A percentile compares a stretch with the other conserved stretches of the same genome.
Evolutionary conservation across 1,140 invertebrate species (phyloP).

Genomic region (Drosophila eugracilis): DNA sequence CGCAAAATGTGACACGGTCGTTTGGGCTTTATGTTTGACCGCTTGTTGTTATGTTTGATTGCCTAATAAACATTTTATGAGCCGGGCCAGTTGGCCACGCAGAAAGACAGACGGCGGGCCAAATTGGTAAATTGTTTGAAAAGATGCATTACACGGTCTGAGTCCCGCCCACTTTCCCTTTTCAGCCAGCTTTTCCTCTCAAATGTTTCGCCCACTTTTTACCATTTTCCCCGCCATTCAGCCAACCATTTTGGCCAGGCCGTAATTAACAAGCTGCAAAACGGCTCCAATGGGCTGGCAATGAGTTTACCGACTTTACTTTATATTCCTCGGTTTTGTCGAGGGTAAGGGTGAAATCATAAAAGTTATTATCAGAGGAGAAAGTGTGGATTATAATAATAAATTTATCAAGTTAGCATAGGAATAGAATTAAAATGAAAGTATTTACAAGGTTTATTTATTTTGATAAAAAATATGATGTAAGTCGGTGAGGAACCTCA

Average conservation of each 20-base stretch:
- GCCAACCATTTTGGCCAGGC: slow-evolving; percentile 30
- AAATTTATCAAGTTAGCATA: too few species aligned
- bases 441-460: too few species aligned
- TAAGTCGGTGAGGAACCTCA: too few species aligned
- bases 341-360: not conserved
- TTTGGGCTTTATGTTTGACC: slow-evolving; percentile 69
- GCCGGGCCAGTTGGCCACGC: slow-evolving; percentile 41
- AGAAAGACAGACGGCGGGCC: slow-evolving; percentile 41
- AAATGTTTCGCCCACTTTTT: not conserved
- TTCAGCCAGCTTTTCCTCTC: not conserved
- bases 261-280: slow-evolving; percentile 71
- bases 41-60: slow-evolving; percentile 77
- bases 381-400: too few species aligned
- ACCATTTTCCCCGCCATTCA: slow-evolving; percentile 14
- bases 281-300: slow-evolving; percentile 62
- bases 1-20: slow-evolving; percentile 60
- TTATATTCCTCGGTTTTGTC: slow-evolving; percentile 11
- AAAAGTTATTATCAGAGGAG: too few species aligned
- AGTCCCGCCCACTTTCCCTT: slow-evolving; percentile 1
- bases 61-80: slow-evolving; percentile 81
- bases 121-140: slow-evolving; percentile 81
- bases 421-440: too few species aligned
- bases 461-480: too few species aligned
- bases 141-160: slow-evolving; percentile 63
- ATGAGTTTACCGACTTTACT: slow-evolving; percentile 42